Percentiles rank a stretch among this genome's conserved stretches.
Evolutionary conservation across 2,888 invertebrate genomes (phyloP).

Genomic region (Pandemis heparana): DNA sequence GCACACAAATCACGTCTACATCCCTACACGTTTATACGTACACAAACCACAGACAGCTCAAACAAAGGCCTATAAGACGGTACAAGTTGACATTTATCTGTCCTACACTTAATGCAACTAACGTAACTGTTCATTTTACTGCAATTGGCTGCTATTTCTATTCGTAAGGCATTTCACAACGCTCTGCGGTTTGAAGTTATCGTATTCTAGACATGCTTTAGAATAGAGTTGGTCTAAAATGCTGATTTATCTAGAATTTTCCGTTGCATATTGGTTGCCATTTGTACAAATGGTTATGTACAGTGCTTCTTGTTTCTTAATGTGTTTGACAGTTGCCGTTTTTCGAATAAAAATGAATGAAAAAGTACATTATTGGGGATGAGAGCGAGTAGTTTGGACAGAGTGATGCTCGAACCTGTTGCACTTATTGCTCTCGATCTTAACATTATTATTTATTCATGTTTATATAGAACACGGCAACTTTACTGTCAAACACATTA

Average conservation of each 20-base stretch:
- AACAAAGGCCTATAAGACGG: neutral
- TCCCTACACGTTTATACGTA: too few species aligned
- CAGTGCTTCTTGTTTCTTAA: too few species aligned
- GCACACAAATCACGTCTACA: too few species aligned
- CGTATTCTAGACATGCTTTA: conserved; percentile 29
- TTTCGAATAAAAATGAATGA: too few species aligned
- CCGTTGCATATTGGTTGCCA: neutral
- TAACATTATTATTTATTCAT: too few species aligned
- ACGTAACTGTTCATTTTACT: conserved; percentile 20
- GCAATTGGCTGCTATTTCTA: conserved; percentile 32
- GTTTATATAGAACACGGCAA: too few species aligned
- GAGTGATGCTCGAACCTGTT: too few species aligned
- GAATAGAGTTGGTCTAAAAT: conserved; percentile 1
- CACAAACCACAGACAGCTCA: neutral
- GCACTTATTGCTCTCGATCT: too few species aligned
- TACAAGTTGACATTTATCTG: neutral
- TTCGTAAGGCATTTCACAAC: conserved; percentile 29
- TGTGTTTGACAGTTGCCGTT: too few species aligned
- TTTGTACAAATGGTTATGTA: neutral
- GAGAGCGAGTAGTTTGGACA: too few species aligned
- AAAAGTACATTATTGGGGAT: too few species aligned
- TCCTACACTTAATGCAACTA: neutral
- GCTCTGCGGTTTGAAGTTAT: conserved; percentile 29
- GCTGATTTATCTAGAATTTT: neutral
- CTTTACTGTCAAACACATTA: too few species aligned